Evolutionary conservation across 2,797 vertebrate species (phyloP).

Genomic region (Nyctibius grandis): DNA sequence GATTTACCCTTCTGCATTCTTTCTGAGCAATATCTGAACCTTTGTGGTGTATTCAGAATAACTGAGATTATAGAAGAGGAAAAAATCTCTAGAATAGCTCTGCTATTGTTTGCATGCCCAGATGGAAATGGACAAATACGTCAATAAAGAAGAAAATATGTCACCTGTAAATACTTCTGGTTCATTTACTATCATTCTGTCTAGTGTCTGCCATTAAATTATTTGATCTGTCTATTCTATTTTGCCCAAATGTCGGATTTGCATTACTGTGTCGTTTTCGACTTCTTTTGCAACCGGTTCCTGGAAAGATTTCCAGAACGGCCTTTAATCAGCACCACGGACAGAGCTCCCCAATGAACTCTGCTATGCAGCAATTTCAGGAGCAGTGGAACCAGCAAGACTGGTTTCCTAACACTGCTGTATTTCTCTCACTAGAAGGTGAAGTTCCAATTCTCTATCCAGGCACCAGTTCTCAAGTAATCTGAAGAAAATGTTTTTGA

Average conservation of each 20-base stretch:
- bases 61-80: not conserved
- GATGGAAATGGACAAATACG: not conserved
- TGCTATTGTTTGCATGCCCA: not conserved
- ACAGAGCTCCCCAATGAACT: not conserved
- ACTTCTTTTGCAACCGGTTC: not conserved
- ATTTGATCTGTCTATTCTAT: not conserved
- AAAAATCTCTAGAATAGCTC: not conserved
- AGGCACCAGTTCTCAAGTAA: not conserved
- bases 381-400: not conserved
- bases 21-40: not conserved
- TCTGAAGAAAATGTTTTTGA: not conserved
- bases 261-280: fast-evolving
- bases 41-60: not conserved
- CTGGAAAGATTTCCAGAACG: fast-evolving
- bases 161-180: not conserved
- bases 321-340: not conserved
- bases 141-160: not conserved
- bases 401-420: not conserved
- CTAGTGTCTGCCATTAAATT: not conserved
- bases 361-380: fast-evolving
- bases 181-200: not conserved
- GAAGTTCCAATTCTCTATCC: not conserved
- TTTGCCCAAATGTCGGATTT: not conserved
- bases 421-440: not conserved
- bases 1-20: not conserved